Conservation (phyloP, 1,140 invertebrate genomes). For the Trichonephila clavipes region DNA sequence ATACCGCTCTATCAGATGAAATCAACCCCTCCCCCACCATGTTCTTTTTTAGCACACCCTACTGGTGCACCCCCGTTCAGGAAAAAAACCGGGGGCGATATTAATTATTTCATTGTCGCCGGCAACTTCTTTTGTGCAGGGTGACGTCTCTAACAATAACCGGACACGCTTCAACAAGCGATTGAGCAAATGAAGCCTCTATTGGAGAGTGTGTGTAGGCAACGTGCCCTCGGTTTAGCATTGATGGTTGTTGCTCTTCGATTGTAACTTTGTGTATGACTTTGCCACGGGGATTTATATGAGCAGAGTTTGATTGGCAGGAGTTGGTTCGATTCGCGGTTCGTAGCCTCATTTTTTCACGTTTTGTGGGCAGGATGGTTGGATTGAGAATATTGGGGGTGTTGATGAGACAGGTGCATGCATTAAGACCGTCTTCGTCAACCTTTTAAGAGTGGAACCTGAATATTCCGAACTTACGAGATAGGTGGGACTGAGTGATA, state of each 20-base stretch:
- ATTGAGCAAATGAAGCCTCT: constrained; percentile 48
- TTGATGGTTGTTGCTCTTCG: neutral
- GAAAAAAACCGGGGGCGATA: constrained; percentile 38
- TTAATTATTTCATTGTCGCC: constrained; percentile 73
- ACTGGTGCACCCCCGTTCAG: neutral
- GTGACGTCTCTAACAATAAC: constrained; percentile 62
- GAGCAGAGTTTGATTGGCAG: neutral
- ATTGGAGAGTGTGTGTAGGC: neutral
- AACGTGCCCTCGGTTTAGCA: constrained; percentile 63
- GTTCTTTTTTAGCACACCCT: constrained; percentile 15
- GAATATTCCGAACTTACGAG: too few species aligned
- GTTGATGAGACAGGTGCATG: neutral
- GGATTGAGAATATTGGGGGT: neutral
- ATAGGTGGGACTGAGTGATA: too few species aligned
- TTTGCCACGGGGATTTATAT: neutral
- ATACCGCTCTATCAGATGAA: constrained; percentile 60
- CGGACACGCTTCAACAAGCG: constrained; percentile 71
- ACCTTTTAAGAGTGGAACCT: too few species aligned
- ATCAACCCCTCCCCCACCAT: constrained; percentile 1
- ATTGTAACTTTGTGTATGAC: neutral
- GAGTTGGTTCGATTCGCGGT: neutral
- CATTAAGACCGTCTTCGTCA: too few species aligned
- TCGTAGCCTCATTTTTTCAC: neutral
- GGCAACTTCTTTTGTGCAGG: constrained; percentile 24
- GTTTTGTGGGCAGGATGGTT: neutral